These are phyloP conservation scores for Pogonomyrmex californicus DNA, from an alignment of 1,140 invertebrate species.

Conservation along the genomic window DNA sequence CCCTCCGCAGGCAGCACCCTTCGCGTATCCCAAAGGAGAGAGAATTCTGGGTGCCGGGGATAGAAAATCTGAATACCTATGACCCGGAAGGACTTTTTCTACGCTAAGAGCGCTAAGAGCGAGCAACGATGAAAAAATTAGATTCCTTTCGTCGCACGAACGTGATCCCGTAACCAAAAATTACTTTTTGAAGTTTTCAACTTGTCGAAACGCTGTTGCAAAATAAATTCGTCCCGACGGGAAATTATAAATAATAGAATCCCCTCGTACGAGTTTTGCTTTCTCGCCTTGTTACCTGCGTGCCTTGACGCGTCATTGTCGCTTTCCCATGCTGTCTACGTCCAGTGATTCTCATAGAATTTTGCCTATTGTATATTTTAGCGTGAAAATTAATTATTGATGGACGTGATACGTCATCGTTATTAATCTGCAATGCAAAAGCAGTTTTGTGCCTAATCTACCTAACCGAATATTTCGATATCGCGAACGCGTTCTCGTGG, in stretches of 20 bases:
- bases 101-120: conserved; percentile 66
- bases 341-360: neutral
- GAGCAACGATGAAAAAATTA: conserved; percentile 63
- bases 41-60: conserved; percentile 65
- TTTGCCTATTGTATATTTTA: conserved; percentile 5
- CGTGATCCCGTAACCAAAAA: conserved; percentile 16
- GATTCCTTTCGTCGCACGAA: conserved; percentile 7
- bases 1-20: conserved; percentile 77
- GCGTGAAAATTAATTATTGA: conserved; percentile 19
- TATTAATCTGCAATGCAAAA: conserved; percentile 1
- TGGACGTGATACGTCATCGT: neutral
- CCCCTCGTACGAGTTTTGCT: neutral
- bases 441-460: neutral
- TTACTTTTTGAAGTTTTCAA: conserved; percentile 3
- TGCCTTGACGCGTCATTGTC: neutral
- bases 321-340: neutral
- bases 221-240: conserved; percentile 44
- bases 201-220: conserved; percentile 4
- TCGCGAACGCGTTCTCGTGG: neutral
- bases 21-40: conserved; percentile 69
- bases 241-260: conserved; percentile 56
- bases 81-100: conserved; percentile 76
- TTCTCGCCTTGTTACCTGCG: neutral
- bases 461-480: neutral
- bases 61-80: conserved; percentile 77